phyloP scores from a whole-genome alignment of 2,113 vertebrate species.

The Zingel zingel region DNA sequence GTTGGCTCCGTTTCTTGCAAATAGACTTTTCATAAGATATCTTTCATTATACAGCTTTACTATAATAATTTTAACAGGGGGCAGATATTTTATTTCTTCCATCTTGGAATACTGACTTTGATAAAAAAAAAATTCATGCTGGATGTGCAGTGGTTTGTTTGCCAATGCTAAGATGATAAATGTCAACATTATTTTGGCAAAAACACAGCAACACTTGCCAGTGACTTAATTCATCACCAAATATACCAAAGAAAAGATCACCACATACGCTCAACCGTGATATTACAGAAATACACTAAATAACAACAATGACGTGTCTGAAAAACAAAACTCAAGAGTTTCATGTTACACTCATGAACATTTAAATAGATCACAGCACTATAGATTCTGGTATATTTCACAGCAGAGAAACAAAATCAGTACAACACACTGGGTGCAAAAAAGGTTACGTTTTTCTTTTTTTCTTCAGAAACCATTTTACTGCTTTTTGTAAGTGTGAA shows the following conservation, averaged over 20 bases:
- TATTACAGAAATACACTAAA: constrained; percentile 80
- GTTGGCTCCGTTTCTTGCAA: background rate
- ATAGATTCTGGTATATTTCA: constrained; percentile 84
- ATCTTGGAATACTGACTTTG: constrained; percentile 46
- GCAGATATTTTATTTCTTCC: constrained; percentile 34
- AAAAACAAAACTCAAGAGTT: constrained; percentile 81
- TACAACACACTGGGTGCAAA: constrained; percentile 88
- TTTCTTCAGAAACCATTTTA: constrained; percentile 3
- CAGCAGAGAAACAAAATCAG: constrained; percentile 84
- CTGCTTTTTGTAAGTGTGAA: constrained; percentile 69
- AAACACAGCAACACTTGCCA: constrained; percentile 83
- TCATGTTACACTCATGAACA: constrained; percentile 75
- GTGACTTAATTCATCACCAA: constrained; percentile 79
- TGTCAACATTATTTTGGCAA: constrained; percentile 82
- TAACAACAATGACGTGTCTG: constrained; percentile 80
- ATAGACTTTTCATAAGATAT: background rate
- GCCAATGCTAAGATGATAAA: background rate
- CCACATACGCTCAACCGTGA: constrained; percentile 81
- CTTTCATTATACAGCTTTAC: constrained; percentile 9
- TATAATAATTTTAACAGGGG: constrained; percentile 3
- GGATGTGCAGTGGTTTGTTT: constrained; percentile 28
- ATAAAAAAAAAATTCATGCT: constrained; percentile 55
- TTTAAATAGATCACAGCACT: constrained; percentile 80
- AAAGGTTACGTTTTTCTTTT: constrained; percentile 80
- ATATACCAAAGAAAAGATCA: constrained; percentile 65